These are phyloP conservation scores for Xiphydria camelus DNA, from an alignment of 2,888 invertebrate genomes.

Conservation along the genomic window DNA sequence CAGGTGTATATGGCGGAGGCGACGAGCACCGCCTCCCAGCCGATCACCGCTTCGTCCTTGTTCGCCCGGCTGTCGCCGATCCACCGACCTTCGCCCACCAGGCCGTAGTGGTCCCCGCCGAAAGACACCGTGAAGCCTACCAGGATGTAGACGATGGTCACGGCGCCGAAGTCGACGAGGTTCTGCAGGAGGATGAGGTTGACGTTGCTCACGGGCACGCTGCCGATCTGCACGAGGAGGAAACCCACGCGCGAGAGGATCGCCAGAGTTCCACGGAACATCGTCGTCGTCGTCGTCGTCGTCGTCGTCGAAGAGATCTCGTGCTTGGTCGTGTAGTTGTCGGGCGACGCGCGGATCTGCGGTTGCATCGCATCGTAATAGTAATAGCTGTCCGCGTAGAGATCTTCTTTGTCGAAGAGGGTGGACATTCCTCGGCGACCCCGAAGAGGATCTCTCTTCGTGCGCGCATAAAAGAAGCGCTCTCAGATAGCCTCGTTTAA, in stretches of 20 bases:
- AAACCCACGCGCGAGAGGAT: slow-evolving; percentile 48
- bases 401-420: too few relatives aligned
- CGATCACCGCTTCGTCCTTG: slow-evolving; percentile 37
- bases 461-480: too few relatives aligned
- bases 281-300: background rate
- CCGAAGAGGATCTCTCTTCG: too few relatives aligned
- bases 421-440: too few relatives aligned
- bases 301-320: background rate
- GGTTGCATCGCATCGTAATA: slow-evolving; percentile 5
- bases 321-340: background rate
- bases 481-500: too few relatives aligned
- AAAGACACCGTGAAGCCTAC: slow-evolving; percentile 48
- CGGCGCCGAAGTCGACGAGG: slow-evolving; percentile 45
- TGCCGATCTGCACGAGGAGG: slow-evolving; percentile 49
- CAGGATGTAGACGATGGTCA: slow-evolving; percentile 39
- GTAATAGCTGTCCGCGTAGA: slow-evolving; percentile 15
- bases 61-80: slow-evolving; percentile 31
- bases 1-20: slow-evolving; percentile 49
- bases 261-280: slow-evolving; percentile 27
- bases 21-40: slow-evolving; percentile 45
- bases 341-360: background rate
- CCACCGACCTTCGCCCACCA: slow-evolving; percentile 42
- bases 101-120: slow-evolving; percentile 35
- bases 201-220: slow-evolving; percentile 50
- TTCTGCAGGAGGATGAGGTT: slow-evolving; percentile 53